phyloP scores from a whole-genome alignment of 2,888 invertebrate genomes.

The Philereme transversata region DNA sequence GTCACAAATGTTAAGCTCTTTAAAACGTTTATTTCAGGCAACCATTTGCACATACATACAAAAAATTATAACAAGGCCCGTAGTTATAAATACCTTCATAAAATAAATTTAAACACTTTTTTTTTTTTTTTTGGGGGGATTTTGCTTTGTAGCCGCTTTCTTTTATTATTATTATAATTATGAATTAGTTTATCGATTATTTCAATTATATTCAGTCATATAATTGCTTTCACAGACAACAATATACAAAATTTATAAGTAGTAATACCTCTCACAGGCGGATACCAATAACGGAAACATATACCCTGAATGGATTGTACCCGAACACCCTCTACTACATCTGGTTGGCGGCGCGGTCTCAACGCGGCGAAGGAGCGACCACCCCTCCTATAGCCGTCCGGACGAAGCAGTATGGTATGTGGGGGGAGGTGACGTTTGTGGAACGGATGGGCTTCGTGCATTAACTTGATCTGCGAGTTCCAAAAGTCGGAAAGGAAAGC shows the following conservation, averaged over 20 bases:
- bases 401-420: constrained; percentile 99
- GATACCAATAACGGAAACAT: constrained; percentile 92
- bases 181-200: too few species aligned
- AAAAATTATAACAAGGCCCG: too few species aligned
- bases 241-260: neutral
- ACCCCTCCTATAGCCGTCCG: constrained; percentile 96
- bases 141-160: too few species aligned
- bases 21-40: too few species aligned
- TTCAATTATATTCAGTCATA: too few species aligned
- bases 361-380: constrained; percentile 96
- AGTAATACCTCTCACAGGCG: too few species aligned
- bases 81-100: too few species aligned
- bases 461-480: constrained; percentile 19
- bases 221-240: neutral
- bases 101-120: too few species aligned
- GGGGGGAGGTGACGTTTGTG: constrained; percentile 23
- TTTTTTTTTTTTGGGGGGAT: too few species aligned
- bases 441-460: constrained; percentile 11
- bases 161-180: too few species aligned
- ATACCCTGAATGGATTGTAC: constrained; percentile 94
- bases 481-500: too few species aligned
- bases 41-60: too few species aligned
- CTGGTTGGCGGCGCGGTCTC: constrained; percentile 97
- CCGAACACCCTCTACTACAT: constrained; percentile 98
- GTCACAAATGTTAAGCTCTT: constrained; percentile 38